Base-by-base conservation (phyloP, 2,888 invertebrate genomes). In the Horisme vitalbata region DNA sequence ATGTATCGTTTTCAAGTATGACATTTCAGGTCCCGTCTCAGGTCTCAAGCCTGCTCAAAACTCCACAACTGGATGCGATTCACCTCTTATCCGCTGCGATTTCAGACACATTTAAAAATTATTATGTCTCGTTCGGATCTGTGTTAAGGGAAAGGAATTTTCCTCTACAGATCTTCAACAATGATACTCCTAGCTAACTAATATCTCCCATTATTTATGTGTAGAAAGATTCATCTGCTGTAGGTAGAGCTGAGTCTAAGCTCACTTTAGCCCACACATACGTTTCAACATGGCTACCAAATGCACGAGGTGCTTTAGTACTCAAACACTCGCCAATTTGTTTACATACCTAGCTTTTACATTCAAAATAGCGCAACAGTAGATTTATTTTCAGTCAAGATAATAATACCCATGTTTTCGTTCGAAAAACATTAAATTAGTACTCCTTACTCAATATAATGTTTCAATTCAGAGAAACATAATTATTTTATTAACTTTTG, bases 251-350 rank as follows among this genome's bases (percentile, higher is more conserved):
- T 8, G 24, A 9, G 18, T 12, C 6, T 32, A 15, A 45, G 23
- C 28, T 21, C 18, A 34, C 18, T 24, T 32, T 15, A 30, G 43
- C 35, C 35, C 28, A 31, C 10, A 44, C 35, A 28, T 32, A 15
- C 14, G 28, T 11, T 13, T 33, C 37, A 45, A 33, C 28, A 45
- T 45, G 23, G 34, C 38, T 38, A 8, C 34, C 23, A 21, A 30
- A 28, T 34, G 41, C 26, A 18, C 20, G 26, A 24, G 8, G 31
- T 27, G 31, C 28, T 39, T 41, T 27, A 20, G 10, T 45, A 31
- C 36, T 21, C 23, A 39, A 45, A 36, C 41, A 41, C 41, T 35
- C 32, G 31, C 36, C 46, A 46, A 36, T 27, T 44, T 26, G 31
- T 32, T 37, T 37, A 36, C 27, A 4, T 28, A 34, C 31, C 30